Evolutionary conservation across 2,888 invertebrate species (phyloP).

Genomic region (Zhengitettix transpicula): DNA sequence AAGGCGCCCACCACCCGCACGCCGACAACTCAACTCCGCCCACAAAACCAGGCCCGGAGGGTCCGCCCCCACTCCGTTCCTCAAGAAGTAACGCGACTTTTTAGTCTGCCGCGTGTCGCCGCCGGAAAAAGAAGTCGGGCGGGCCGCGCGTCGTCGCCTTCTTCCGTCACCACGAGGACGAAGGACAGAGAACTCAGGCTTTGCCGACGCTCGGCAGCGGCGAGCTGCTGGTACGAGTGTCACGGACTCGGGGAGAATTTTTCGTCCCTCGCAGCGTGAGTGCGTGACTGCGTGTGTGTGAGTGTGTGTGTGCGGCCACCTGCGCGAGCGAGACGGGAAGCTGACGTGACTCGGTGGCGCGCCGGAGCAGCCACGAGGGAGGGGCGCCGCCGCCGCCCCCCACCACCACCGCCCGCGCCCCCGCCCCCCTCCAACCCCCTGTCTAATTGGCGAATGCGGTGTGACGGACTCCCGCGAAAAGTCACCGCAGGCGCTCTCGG

Average conservation of each 20-base stretch:
- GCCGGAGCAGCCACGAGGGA: slow-evolving; percentile 1
- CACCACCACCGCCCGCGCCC: slow-evolving; percentile 2
- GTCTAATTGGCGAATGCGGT: slow-evolving; percentile 16
- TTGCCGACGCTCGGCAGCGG: background rate
- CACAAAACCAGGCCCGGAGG: slow-evolving; percentile 5
- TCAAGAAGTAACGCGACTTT: background rate
- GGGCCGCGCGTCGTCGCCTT: background rate
- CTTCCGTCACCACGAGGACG: background rate
- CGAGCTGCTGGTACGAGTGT: background rate
- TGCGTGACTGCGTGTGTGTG: background rate
- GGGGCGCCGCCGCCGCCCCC: slow-evolving; percentile 1
- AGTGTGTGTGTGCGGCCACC: background rate
- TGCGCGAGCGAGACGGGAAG: background rate
- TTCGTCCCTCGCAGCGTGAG: background rate
- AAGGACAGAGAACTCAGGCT: background rate
- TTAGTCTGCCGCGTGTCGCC: background rate
- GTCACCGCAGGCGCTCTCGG: slow-evolving; percentile 3
- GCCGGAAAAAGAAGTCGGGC: background rate
- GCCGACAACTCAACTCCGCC: slow-evolving; percentile 11
- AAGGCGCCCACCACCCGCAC: background rate
- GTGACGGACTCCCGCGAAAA: slow-evolving; percentile 12
- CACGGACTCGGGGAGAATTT: too few relatives aligned
- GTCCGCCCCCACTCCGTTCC: slow-evolving; percentile 2
- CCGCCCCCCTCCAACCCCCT: slow-evolving; percentile 6
- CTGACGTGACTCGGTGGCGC: slow-evolving; percentile 1